Conservation (phyloP, 1,140 invertebrate genomes). For the Asobara japonica region DNA sequence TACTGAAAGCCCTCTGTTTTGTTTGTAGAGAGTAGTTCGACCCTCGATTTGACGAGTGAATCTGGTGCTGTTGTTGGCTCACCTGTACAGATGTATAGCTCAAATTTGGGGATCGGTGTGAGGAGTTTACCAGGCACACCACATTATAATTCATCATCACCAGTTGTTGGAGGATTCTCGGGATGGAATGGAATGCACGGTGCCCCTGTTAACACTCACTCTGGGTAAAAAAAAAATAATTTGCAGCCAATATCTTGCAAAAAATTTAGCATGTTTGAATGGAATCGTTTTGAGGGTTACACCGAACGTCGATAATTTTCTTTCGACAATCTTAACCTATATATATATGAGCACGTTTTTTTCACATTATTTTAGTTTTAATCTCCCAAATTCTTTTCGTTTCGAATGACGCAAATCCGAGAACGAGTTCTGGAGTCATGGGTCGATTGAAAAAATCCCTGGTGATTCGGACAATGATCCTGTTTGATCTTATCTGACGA, state of each 20-base stretch:
- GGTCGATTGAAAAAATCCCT: slow-evolving; percentile 58
- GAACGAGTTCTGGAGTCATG: slow-evolving; percentile 61
- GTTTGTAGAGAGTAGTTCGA: slow-evolving; percentile 45
- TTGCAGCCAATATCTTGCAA: no score
- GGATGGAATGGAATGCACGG: slow-evolving; percentile 58
- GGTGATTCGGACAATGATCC: slow-evolving; percentile 58
- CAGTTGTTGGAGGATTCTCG: slow-evolving; percentile 54
- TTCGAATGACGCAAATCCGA: slow-evolving; percentile 55
- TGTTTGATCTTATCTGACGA: slow-evolving; percentile 66
- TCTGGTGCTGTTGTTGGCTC: slow-evolving; percentile 55
- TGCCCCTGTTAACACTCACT: slow-evolving; percentile 41
- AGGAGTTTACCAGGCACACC: slow-evolving; percentile 60
- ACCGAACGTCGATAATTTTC: no score
- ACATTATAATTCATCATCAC: slow-evolving; percentile 60
- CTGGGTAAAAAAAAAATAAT: slow-evolving; percentile 56
- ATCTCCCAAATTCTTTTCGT: neutral
- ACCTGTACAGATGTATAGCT: slow-evolving; percentile 61
- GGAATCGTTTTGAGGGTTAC: no score
- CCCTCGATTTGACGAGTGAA: slow-evolving; percentile 55
- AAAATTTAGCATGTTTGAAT: no score
- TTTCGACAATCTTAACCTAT: no score
- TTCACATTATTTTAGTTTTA: neutral
- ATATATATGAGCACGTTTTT: no score
- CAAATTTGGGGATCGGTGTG: slow-evolving; percentile 53
- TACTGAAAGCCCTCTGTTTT: slow-evolving; percentile 33